Conservation (phyloP, 2,797 vertebrate genomes). For the Pangasius sanitwongsei region DNA sequence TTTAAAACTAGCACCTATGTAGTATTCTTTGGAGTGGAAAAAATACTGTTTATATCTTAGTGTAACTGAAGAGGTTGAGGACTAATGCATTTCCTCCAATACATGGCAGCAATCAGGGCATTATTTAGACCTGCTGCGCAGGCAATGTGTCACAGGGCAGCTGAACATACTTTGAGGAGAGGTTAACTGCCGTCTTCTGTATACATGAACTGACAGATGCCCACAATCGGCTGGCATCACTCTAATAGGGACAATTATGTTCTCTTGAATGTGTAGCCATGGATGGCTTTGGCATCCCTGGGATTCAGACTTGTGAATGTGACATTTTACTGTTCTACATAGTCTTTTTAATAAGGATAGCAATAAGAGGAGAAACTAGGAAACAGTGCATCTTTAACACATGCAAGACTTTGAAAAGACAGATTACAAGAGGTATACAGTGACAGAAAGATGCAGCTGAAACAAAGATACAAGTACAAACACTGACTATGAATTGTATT, state of each 20-base stretch:
- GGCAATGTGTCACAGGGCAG: neutral
- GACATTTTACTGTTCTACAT: neutral
- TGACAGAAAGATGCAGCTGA: neutral
- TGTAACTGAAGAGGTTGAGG: neutral
- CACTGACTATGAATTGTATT: neutral
- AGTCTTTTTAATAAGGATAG: neutral
- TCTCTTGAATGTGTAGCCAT: neutral
- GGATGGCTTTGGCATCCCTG: neutral
- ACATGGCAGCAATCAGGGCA: neutral
- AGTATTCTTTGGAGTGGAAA: neutral
- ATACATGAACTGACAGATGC: constrained; percentile 11
- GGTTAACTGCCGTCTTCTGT: neutral
- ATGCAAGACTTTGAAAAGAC: neutral
- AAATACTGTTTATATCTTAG: neutral
- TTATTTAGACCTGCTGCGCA: neutral
- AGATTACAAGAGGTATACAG: neutral
- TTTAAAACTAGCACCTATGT: neutral
- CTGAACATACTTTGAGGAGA: neutral
- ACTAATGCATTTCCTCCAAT: neutral
- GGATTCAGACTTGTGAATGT: neutral
- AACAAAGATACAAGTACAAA: neutral
- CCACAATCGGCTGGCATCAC: neutral
- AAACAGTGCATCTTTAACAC: neutral
- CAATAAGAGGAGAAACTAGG: neutral
- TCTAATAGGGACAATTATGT: neutral